Percentiles rank a stretch among this genome's conserved stretches.
Evolutionary conservation across 2,113 vertebrate genomes (phyloP).

Genomic region (Prinia subflava): DNA sequence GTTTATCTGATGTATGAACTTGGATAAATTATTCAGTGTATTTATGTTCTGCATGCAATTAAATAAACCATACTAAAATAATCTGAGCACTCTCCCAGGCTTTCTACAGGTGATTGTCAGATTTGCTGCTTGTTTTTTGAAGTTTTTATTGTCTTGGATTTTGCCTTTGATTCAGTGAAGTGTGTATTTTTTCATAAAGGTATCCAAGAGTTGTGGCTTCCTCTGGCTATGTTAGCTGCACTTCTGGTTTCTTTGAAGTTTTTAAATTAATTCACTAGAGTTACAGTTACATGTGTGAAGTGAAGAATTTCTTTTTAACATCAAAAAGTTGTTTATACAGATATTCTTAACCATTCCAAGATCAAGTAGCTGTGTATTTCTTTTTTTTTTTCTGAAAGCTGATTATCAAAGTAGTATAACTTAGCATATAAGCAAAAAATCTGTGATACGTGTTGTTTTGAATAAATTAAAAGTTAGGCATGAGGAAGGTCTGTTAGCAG

Average conservation of each 20-base stretch:
- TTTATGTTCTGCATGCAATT: neutral
- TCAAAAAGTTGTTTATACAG: neutral
- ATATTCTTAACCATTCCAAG: neutral
- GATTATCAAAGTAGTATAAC: neutral
- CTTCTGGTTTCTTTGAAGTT: conserved; percentile 1
- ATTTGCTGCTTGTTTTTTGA: neutral
- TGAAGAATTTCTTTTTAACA: neutral
- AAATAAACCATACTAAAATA: neutral
- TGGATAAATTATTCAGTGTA: neutral
- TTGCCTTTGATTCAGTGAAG: neutral
- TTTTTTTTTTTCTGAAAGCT: neutral
- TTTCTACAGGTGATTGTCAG: neutral
- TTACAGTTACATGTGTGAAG: neutral
- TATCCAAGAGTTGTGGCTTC: neutral
- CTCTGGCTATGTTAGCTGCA: neutral
- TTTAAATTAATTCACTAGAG: neutral
- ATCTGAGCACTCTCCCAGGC: neutral
- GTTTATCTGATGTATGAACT: neutral
- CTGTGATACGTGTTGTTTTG: neutral
- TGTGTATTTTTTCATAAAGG: neutral
- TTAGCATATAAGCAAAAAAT: neutral
- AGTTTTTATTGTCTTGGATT: neutral
- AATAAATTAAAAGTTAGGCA: neutral
- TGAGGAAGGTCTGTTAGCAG: neutral
- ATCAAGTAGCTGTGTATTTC: neutral